These are phyloP conservation scores for Maniola jurtina DNA, from an alignment of 1,140 invertebrate species.

Conservation along the genomic window DNA sequence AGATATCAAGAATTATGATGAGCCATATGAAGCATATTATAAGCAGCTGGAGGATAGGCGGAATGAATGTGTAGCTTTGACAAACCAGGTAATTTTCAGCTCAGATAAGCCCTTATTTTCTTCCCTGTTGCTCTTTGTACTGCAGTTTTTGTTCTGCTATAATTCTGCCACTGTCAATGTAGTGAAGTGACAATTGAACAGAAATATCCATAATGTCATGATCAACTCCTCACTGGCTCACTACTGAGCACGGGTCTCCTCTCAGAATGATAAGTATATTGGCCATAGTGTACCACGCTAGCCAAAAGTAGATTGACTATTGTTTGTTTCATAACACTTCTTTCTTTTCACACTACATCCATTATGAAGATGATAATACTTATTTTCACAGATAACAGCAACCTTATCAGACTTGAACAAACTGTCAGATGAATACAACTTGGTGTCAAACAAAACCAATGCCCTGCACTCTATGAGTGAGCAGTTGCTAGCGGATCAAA, in stretches of 20 bases:
- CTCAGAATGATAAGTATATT: no score
- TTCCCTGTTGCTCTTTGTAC: no score
- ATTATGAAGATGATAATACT: background rate
- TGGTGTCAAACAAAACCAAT: constrained; percentile 94
- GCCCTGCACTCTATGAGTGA: constrained; percentile 94
- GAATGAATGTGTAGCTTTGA: constrained; percentile 85
- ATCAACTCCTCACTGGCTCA: no score
- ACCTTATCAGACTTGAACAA: constrained; percentile 85
- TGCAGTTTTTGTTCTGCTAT: no score
- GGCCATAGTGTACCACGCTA: no score
- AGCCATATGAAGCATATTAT: constrained; percentile 83
- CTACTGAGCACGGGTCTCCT: no score
- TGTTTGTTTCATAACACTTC: no score
- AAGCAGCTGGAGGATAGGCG: constrained; percentile 84
- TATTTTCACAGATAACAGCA: constrained; percentile 81
- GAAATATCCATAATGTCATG: no score
- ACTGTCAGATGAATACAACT: constrained; percentile 88
- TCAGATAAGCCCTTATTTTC: no score
- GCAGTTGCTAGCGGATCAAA: constrained; percentile 92
- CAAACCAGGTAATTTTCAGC: constrained; percentile 77
- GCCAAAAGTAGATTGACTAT: background rate
- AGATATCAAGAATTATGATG: constrained; percentile 82
- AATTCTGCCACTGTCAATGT: no score
- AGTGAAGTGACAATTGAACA: no score
- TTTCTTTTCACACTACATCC: background rate